These are phyloP conservation scores for Tenebrosternarchus preto DNA, from an alignment of 2,113 vertebrate species.

Conservation along the genomic window DNA sequence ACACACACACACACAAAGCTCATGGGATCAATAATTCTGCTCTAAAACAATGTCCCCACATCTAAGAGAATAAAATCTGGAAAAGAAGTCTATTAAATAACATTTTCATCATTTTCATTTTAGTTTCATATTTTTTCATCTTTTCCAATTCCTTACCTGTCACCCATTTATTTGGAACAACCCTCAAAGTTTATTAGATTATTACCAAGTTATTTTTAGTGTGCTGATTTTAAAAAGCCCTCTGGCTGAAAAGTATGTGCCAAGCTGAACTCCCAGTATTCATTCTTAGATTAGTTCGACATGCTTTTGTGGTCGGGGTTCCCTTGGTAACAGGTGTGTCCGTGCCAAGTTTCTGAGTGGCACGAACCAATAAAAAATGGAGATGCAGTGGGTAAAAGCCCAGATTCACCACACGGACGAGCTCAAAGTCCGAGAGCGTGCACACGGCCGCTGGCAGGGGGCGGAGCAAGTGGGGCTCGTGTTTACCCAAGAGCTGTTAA, in stretches of 20 bases:
- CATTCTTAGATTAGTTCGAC: not conserved
- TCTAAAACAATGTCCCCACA: not conserved
- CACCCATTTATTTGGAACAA: not conserved
- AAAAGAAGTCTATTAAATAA: not conserved
- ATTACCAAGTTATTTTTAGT: not conserved
- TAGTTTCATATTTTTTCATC: too few species aligned
- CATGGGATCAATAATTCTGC: not conserved
- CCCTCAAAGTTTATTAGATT: not conserved
- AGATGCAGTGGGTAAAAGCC: not conserved
- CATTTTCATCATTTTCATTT: not conserved
- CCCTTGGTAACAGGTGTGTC: conserved; percentile 9
- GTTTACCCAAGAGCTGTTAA: too few species aligned
- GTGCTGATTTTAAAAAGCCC: conserved; percentile 12
- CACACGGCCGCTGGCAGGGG: too few species aligned
- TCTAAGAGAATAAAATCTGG: not conserved
- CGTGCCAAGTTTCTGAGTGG: not conserved
- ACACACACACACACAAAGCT: not conserved
- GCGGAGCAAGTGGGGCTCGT: too few species aligned
- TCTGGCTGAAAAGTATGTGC: not conserved
- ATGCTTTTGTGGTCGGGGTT: conserved; percentile 9
- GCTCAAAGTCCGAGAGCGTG: too few species aligned
- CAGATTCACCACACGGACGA: not conserved
- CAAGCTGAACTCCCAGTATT: not conserved
- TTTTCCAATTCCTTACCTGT: not conserved
- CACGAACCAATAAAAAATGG: not conserved